Percentiles rank a stretch among this genome's conserved stretches.
Conservation (phyloP, 2,888 invertebrate genomes). For the Drosophila bunnanda region DNA sequence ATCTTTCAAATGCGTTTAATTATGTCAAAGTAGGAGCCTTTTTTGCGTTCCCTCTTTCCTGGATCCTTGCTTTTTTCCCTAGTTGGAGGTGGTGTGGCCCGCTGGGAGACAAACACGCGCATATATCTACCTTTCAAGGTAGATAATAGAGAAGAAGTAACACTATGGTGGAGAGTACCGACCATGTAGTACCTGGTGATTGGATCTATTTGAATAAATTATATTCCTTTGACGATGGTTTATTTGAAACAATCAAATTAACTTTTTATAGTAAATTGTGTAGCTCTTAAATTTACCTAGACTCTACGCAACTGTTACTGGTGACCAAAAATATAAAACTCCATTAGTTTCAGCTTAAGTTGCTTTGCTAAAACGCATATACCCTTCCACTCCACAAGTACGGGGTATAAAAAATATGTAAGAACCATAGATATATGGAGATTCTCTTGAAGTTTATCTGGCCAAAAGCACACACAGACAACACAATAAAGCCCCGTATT, state of each 20-base stretch:
- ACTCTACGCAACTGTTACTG: neutral
- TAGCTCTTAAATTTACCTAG: neutral
- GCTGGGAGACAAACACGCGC: conserved; percentile 12
- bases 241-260: no score
- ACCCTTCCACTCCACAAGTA: neutral
- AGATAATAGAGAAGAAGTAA: neutral
- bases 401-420: neutral
- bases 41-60: conserved; percentile 20
- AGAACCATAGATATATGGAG: conserved; percentile 16
- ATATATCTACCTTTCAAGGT: conserved; percentile 19
- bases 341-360: no score
- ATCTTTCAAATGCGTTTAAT: conserved; percentile 77
- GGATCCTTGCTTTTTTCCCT: neutral
- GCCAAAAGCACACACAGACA: conserved; percentile 9
- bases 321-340: neutral
- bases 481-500: conserved; percentile 10
- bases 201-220: no score
- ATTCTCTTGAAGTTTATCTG: conserved; percentile 19
- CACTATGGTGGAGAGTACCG: neutral
- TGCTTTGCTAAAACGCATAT: neutral
- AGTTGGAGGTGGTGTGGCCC: conserved; percentile 11
- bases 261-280: no score
- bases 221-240: no score
- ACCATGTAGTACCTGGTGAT: neutral
- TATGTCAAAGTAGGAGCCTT: conserved; percentile 72